Evolutionary conservation across 2,888 invertebrate species (phyloP).

Genomic region (Xanthia icteritia): DNA sequence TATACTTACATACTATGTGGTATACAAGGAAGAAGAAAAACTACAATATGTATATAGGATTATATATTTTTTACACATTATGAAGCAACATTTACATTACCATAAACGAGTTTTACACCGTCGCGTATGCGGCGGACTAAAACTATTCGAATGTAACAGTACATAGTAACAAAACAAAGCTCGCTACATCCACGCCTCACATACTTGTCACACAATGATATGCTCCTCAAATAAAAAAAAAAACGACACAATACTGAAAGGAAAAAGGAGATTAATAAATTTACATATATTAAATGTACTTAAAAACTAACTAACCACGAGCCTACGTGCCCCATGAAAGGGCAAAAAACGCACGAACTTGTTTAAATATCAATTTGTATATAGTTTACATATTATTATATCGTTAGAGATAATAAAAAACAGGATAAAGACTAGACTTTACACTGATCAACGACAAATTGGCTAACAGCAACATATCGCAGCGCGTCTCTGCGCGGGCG

Average conservation of each 20-base stretch:
- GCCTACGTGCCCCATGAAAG: slow-evolving; percentile 82
- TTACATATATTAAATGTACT: slow-evolving; percentile 89
- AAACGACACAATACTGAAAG: slow-evolving; percentile 89
- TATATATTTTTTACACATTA: slow-evolving; percentile 91
- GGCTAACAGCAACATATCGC: slow-evolving; percentile 87
- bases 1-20: no score
- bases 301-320: slow-evolving; percentile 89
- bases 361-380: slow-evolving; percentile 88
- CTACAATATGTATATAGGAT: slow-evolving; percentile 85
- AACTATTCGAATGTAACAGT: slow-evolving; percentile 90
- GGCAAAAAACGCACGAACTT: slow-evolving; percentile 84
- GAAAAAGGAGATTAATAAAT: slow-evolving; percentile 89
- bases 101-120: slow-evolving; percentile 87
- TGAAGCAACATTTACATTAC: slow-evolving; percentile 91
- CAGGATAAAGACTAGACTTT: slow-evolving; percentile 91
- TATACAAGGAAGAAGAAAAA: slow-evolving; percentile 69
- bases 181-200: slow-evolving; percentile 70
- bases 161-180: slow-evolving; percentile 85
- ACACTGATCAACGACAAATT: slow-evolving; percentile 90
- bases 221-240: slow-evolving; percentile 80
- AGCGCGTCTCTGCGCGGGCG: slow-evolving; percentile 75
- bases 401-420: slow-evolving; percentile 87
- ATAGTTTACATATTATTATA: slow-evolving; percentile 85
- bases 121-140: slow-evolving; percentile 78
- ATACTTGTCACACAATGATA: slow-evolving; percentile 75